Evolutionary conservation across 2,113 vertebrate genomes (phyloP), one percentile per base, ranked within the genome.

Genomic region (Coracopsis vasa): DNA sequence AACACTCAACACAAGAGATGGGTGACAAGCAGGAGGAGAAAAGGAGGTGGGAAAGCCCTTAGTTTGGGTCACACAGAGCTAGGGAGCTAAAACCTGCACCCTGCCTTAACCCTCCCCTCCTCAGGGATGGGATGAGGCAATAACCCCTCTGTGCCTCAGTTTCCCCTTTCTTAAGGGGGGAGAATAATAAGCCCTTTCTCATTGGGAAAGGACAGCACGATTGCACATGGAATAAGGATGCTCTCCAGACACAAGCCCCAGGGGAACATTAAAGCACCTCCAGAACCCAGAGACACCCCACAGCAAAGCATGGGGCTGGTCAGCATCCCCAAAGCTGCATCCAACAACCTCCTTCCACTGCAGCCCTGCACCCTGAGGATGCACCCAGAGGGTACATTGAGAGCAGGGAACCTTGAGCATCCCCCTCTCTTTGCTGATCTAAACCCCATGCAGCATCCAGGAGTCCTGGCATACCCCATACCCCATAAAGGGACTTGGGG

Each of bases 181-280:
- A 44, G 61, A 28, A 16, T 6, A n/a, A 23, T 12, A 1, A 5
- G 19, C 39, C 9, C 7, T 58, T 72, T 39, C 60, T 45, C 45
- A 0, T 0, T 3, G 35, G 75, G 50, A 39, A 58, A 41, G 24
- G 27, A n/a, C 39, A 28, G 42, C 5, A 5, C 0, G 3, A 9
- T 42, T 21, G 4, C 33, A 21, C 2, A 1, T 2, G 19, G 45
- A n/a, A 5, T 18, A 7, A n/a, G 42, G 27, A 47, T 21, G 19
- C 27, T 29, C 12, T 47, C n/a, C 42, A 42, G 39, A 27, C 31
- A 7, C 5, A 4, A 0, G 21, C 9, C 14, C 39, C 16, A 8
- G 39, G 5, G 24, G 45, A 24, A 35, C 10, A 9, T 7, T 13
- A 45, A 71, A 61, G 9, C 35, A 33, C 3, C 0, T 33, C 24